These are phyloP conservation scores for Natrix natrix DNA, from an alignment of 2,797 vertebrate genomes.

Conservation along the genomic window DNA sequence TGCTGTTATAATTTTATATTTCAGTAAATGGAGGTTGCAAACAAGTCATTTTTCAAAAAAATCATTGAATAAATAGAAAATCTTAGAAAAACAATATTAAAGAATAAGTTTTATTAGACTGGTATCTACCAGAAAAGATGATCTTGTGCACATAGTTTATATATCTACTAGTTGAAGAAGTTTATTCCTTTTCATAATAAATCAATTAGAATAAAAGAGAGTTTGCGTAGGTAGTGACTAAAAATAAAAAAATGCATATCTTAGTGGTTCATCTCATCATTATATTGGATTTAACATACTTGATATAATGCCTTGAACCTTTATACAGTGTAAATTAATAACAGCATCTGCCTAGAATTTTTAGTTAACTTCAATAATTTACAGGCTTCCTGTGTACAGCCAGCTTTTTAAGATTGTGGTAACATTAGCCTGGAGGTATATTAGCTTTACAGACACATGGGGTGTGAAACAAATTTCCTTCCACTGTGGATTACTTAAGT, in stretches of 20 bases:
- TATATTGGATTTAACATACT: slow-evolving; percentile 33
- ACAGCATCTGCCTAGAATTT: slow-evolving; percentile 35
- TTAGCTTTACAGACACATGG: neutral
- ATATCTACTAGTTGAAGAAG: neutral
- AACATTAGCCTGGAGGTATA: slow-evolving; percentile 9
- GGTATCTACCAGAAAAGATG: neutral
- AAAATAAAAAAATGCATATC: neutral
- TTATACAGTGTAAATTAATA: slow-evolving; percentile 28
- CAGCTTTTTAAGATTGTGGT: slow-evolving; percentile 1
- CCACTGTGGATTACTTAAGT: slow-evolving; percentile 1
- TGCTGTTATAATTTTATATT: slow-evolving; percentile 19
- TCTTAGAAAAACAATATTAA: neutral
- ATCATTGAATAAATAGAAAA: slow-evolving; percentile 7
- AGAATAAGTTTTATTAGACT: neutral
- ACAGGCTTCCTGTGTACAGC: slow-evolving; percentile 26
- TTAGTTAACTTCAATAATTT: slow-evolving; percentile 17
- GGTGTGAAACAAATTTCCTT: neutral
- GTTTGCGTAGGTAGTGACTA: slow-evolving; percentile 18
- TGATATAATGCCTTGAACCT: slow-evolving; percentile 9
- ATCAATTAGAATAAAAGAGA: neutral
- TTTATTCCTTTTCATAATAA: neutral
- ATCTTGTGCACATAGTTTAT: neutral
- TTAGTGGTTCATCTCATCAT: slow-evolving; percentile 27
- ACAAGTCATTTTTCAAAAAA: slow-evolving; percentile 2
- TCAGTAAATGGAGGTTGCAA: neutral